A percentile compares a stretch with the other conserved stretches of the same genome.
Evolutionary conservation across 2,113 vertebrate genomes (phyloP).

Genomic region (Conger conger): DNA sequence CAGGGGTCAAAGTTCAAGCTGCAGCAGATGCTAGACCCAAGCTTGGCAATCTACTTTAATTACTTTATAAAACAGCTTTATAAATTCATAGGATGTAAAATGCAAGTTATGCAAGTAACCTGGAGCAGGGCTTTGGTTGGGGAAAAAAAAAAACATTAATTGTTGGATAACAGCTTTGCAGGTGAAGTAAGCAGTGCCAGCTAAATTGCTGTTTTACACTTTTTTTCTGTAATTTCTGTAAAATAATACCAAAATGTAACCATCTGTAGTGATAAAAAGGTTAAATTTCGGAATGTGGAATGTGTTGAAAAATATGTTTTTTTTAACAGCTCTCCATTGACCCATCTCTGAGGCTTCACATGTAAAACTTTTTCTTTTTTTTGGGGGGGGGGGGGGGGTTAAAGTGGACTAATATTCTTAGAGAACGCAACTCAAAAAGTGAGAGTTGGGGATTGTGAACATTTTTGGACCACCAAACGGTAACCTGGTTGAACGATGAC

Average conservation of each 20-base stretch:
- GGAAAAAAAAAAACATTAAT: background rate
- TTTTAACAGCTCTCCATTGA: background rate
- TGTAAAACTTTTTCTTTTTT: no score
- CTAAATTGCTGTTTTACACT: background rate
- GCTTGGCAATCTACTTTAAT: background rate
- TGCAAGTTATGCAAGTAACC: background rate
- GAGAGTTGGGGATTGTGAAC: no score
- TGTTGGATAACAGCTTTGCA: background rate
- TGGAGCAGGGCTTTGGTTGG: background rate
- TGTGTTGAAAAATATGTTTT: no score
- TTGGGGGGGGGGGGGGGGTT: no score
- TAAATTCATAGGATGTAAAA: background rate
- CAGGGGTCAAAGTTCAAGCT: background rate
- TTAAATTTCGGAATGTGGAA: background rate
- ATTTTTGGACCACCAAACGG: no score
- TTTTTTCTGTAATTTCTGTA: background rate
- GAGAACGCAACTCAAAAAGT: no score
- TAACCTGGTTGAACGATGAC: no score
- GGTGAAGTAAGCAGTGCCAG: background rate
- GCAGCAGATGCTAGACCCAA: background rate
- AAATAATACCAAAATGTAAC: background rate
- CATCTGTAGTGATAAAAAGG: background rate
- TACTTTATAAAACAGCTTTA: background rate
- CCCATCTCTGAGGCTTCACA: background rate
- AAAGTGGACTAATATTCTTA: no score